These are phyloP conservation scores for Campylomormyrus tamandua DNA, from an alignment of 2,113 vertebrate genomes.

Conservation along the genomic window DNA sequence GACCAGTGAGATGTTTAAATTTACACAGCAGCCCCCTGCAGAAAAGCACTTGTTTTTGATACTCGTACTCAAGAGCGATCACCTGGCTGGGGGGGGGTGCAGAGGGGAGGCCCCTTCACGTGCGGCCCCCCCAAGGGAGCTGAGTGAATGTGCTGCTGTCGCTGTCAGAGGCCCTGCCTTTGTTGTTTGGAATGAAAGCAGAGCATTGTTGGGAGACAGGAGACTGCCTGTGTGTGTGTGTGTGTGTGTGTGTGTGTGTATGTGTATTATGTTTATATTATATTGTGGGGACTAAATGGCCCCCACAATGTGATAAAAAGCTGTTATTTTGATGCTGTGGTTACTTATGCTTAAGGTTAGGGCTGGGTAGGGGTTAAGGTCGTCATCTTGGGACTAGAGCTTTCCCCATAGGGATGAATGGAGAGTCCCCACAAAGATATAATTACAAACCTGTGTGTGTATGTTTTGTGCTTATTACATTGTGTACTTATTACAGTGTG, in stretches of 20 bases:
- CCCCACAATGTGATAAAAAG: too few relatives aligned
- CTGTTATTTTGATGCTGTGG: too few relatives aligned
- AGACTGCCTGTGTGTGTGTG: background rate
- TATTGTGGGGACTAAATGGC: too few relatives aligned
- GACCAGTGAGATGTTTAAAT: background rate
- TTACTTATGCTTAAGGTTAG: too few relatives aligned
- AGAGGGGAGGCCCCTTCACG: background rate
- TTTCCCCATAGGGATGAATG: too few relatives aligned
- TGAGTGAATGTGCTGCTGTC: background rate
- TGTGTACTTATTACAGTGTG: background rate
- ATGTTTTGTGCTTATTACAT: too few relatives aligned
- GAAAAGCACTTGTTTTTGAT: background rate
- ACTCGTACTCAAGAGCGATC: background rate
- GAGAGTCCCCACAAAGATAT: too few relatives aligned
- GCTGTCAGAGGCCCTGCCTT: background rate
- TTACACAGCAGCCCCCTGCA: background rate
- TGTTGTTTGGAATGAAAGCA: conserved; percentile 14
- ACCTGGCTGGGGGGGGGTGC: background rate
- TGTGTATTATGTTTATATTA: background rate
- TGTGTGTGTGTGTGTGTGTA: background rate
- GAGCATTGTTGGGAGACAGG: background rate
- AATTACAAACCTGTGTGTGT: too few relatives aligned
- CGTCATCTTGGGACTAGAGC: too few relatives aligned
- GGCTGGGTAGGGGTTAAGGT: too few relatives aligned
- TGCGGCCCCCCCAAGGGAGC: background rate